Conservation (phyloP, 92 coral and sea anemone species). For the Pocillopora meandrina region DNA sequence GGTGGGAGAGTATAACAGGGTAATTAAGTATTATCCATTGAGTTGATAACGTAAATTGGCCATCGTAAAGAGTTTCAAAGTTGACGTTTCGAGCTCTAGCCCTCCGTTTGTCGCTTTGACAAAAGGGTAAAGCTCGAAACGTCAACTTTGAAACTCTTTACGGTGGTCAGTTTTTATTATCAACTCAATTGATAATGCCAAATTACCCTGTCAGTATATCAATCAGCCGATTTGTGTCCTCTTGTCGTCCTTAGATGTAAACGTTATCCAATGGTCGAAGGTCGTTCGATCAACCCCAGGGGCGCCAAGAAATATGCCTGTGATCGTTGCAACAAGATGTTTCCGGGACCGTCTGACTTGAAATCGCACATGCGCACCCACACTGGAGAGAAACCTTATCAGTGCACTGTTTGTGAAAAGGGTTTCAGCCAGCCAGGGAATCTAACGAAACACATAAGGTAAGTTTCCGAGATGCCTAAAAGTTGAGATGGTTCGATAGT, state of each 20-base stretch:
- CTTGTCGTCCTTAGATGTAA: slow-evolving; percentile 53
- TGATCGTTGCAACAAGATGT: slow-evolving; percentile 66
- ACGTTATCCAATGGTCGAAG: slow-evolving; percentile 89
- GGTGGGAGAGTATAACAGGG: no score
- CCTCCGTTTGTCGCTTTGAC: no score
- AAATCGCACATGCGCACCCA: slow-evolving; percentile 72
- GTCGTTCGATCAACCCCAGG: slow-evolving; percentile 53
- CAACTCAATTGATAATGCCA: no score
- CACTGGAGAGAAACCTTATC: slow-evolving; percentile 87
- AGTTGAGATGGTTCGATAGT: no score
- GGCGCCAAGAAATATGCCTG: slow-evolving; percentile 64
- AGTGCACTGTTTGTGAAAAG: slow-evolving; percentile 70
- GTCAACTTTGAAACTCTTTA: no score
- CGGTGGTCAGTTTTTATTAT: no score
- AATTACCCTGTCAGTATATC: no score
- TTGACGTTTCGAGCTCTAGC: no score
- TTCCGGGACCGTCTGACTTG: slow-evolving; percentile 88
- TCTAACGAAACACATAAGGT: slow-evolving; percentile 79
- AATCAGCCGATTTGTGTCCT: not conserved
- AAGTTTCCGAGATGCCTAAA: not conserved
- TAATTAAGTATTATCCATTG: no score
- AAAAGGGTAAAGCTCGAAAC: no score
- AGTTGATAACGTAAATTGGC: no score
- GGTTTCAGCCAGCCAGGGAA: slow-evolving; percentile 85
- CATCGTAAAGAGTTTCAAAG: no score